Conservation (phyloP, 2,888 invertebrate species). For the Scrobipalpa costella region DNA sequence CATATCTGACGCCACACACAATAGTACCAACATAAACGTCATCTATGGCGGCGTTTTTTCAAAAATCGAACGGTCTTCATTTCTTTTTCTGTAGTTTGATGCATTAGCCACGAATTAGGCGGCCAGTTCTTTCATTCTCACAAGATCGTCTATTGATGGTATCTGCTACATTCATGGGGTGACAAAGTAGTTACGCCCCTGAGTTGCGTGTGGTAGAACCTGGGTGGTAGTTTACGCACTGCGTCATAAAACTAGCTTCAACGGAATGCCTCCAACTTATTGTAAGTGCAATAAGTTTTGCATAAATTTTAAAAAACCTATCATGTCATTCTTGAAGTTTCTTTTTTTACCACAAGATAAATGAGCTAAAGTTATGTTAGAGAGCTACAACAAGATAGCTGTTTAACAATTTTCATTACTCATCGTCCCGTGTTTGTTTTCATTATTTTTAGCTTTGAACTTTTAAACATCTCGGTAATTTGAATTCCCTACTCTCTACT, state of each 20-base stretch:
- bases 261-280: not conserved
- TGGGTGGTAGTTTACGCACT: constrained; percentile 59
- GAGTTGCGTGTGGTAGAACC: constrained; percentile 69
- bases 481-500: not conserved
- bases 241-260: constrained; percentile 4
- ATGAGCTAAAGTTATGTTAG: constrained; percentile 3
- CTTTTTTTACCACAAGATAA: not conserved
- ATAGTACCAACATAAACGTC: constrained; percentile 74
- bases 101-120: constrained; percentile 77
- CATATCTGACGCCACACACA: constrained; percentile 75
- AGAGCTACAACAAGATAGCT: constrained; percentile 5
- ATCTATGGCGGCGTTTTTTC: constrained; percentile 63
- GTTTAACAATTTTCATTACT: constrained; percentile 44
- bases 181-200: constrained; percentile 76
- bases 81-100: constrained; percentile 66
- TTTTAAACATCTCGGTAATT: not conserved
- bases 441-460: constrained; percentile 22
- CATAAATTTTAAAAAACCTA: not conserved
- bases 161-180: constrained; percentile 61
- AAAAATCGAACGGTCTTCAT: constrained; percentile 65
- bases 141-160: constrained; percentile 54
- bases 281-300: not conserved
- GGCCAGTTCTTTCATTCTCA: constrained; percentile 61
- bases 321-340: not conserved
- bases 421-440: constrained; percentile 36